Evolutionary conservation across 2,888 invertebrate genomes (phyloP).

Genomic region (Limnephilus rhombicus): DNA sequence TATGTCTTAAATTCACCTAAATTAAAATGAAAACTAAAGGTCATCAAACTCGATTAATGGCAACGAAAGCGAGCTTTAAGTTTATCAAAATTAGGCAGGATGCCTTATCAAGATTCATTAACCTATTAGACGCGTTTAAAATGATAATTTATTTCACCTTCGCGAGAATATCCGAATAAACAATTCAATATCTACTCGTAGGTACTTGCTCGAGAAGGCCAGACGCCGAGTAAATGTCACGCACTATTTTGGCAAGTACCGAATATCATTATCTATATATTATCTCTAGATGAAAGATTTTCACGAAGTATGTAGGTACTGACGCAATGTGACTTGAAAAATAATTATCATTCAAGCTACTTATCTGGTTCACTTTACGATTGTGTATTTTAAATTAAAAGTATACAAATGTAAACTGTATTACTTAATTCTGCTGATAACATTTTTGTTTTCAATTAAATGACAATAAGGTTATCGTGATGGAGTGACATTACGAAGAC

Average conservation of each 20-base stretch:
- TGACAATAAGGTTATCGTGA: too few relatives aligned
- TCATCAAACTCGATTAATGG: background rate
- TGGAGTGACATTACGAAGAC: too few relatives aligned
- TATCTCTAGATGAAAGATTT: background rate
- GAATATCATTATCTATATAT: background rate
- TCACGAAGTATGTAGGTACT: background rate
- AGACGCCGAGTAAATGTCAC: background rate
- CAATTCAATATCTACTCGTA: slow-evolving; percentile 17
- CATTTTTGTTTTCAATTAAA: too few relatives aligned
- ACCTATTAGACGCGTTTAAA: background rate
- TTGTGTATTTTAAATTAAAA: too few relatives aligned
- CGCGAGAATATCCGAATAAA: slow-evolving; percentile 4
- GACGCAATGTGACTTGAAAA: background rate
- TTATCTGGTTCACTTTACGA: background rate
- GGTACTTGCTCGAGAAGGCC: background rate
- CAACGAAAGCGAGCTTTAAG: background rate
- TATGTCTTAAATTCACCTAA: background rate
- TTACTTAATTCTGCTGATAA: background rate
- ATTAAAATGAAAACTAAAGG: background rate
- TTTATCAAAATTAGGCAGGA: background rate
- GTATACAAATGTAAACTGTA: too few relatives aligned
- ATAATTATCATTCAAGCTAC: background rate
- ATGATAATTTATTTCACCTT: slow-evolving; percentile 24
- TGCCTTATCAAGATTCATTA: background rate
- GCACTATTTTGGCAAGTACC: background rate